Evolutionary conservation across 2,797 vertebrate species (phyloP).

Genomic region (Falco biarmicus): DNA sequence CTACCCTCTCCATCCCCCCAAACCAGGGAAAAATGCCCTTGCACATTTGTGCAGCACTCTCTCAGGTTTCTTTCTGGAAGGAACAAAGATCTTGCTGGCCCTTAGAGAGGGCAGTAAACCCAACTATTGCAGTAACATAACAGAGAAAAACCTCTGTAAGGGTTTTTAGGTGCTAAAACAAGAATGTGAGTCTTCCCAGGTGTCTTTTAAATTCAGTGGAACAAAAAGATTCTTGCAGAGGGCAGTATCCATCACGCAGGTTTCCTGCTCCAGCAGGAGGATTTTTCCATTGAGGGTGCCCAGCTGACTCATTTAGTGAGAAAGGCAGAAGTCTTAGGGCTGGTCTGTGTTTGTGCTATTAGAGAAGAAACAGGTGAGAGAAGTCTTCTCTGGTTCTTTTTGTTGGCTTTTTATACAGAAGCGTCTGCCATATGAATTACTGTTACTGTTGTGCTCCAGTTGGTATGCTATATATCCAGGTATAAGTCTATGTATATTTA

Average conservation of each 20-base stretch:
- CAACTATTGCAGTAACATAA: not conserved
- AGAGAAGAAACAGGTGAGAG: not conserved
- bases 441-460: not conserved
- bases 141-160: not conserved
- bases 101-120: not conserved
- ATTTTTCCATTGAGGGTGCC: not conserved
- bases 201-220: not conserved
- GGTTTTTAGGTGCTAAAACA: not conserved
- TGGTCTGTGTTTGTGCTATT: accelerated
- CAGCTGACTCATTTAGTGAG: not conserved
- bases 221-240: not conserved
- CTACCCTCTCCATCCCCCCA: not conserved
- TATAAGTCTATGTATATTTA: not conserved
- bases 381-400: not conserved
- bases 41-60: not conserved
- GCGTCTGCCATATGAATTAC: not conserved
- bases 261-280: not conserved
- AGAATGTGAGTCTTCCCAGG: not conserved
- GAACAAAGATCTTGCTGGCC: not conserved
- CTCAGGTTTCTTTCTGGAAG: not conserved
- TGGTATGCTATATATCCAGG: not conserved
- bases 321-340: not conserved
- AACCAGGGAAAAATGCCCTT: not conserved
- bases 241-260: not conserved
- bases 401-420: not conserved